Evolutionary conservation across 1,140 invertebrate species (phyloP).

Genomic region (Drosophila kepulauana): DNA sequence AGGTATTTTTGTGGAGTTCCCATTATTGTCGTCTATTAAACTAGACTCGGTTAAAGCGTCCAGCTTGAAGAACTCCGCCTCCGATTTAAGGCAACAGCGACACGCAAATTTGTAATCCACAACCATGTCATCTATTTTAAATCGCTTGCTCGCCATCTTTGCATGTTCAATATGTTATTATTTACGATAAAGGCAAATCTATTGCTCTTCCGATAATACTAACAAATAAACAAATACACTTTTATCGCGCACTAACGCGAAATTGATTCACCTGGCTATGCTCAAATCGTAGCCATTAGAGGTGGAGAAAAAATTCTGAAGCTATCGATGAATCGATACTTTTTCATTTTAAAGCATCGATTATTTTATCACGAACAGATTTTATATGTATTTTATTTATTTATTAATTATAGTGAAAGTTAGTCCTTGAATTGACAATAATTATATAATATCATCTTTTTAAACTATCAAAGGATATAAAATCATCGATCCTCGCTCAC

Average conservation of each 20-base stretch:
- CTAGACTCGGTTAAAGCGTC: constrained; percentile 50
- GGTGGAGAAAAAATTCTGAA: constrained; percentile 36
- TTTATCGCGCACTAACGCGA: constrained; percentile 32
- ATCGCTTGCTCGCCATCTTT: constrained; percentile 56
- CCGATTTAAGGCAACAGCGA: constrained; percentile 74
- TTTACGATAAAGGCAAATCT: neutral
- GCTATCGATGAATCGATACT: neutral
- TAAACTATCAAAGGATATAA: too few relatives aligned
- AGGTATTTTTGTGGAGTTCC: constrained; percentile 43
- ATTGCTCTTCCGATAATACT: constrained; percentile 12
- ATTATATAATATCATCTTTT: too few relatives aligned
- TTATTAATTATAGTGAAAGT: too few relatives aligned
- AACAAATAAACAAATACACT: constrained; percentile 20
- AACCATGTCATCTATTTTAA: constrained; percentile 36
- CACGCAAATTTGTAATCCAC: constrained; percentile 69
- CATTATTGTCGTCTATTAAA: constrained; percentile 22
- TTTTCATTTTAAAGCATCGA: neutral
- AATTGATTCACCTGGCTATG: constrained; percentile 30
- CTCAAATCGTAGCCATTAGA: constrained; percentile 44
- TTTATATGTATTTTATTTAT: too few relatives aligned
- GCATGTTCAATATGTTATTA: constrained; percentile 13
- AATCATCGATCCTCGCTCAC: too few relatives aligned
- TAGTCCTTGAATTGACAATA: too few relatives aligned
- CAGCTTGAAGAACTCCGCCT: constrained; percentile 70
- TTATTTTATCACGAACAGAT: too few relatives aligned